phyloP scores from a whole-genome alignment of 2,888 invertebrate genomes.

The Brenthis ino region DNA sequence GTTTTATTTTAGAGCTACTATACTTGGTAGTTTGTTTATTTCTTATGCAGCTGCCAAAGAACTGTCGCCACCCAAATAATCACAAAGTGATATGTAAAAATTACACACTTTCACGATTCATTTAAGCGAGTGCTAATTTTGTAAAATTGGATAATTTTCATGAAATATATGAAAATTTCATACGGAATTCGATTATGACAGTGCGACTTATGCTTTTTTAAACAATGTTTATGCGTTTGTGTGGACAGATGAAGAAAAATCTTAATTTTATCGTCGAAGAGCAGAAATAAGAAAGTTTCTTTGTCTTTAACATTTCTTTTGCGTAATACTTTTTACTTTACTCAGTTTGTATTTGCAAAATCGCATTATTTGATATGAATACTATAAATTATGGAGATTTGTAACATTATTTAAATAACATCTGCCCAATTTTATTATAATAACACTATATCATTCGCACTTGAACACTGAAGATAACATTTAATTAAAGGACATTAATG shows the following conservation, averaged over 20 bases:
- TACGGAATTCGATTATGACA: slow-evolving; percentile 46
- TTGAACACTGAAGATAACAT: too few species aligned
- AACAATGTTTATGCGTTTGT: slow-evolving; percentile 43
- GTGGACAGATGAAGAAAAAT: slow-evolving; percentile 35
- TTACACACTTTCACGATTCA: slow-evolving; percentile 42
- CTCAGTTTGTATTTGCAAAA: background rate
- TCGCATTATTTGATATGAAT: background rate
- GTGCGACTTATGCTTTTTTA: slow-evolving; percentile 41
- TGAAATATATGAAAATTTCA: slow-evolving; percentile 33
- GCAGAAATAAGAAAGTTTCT: slow-evolving; percentile 7
- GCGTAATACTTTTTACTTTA: slow-evolving; percentile 7
- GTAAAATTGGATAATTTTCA: slow-evolving; percentile 50
- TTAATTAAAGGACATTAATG: too few species aligned
- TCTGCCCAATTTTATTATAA: too few species aligned
- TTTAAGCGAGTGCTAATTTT: slow-evolving; percentile 54
- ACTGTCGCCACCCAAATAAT: slow-evolving; percentile 25
- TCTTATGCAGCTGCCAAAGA: slow-evolving; percentile 8
- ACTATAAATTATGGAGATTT: slow-evolving; percentile 1
- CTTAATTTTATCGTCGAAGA: slow-evolving; percentile 20
- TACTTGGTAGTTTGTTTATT: background rate
- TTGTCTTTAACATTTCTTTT: slow-evolving; percentile 28
- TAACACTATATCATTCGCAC: too few species aligned
- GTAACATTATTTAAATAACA: slow-evolving; percentile 6
- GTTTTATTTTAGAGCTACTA: background rate
- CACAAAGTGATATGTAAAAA: slow-evolving; percentile 33